phyloP scores from a whole-genome alignment of 2,113 vertebrate genomes.

The Dasyprocta punctata region DNA sequence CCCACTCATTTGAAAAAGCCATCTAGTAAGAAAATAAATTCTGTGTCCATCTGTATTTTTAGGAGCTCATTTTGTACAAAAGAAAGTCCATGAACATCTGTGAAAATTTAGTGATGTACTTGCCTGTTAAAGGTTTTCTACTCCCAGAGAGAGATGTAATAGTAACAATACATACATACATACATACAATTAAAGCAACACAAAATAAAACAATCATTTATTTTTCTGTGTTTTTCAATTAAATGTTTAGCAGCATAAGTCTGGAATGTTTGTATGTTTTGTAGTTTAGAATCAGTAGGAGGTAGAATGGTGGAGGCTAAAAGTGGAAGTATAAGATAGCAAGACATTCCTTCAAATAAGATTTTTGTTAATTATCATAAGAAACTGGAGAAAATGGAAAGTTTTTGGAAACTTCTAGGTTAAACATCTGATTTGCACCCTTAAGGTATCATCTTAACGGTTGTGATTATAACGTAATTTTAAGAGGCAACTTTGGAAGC shows the following conservation, averaged over 20 bases:
- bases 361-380: background rate
- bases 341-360: background rate
- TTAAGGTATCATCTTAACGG: background rate
- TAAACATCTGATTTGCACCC: background rate
- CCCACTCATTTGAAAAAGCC: constrained; percentile 10
- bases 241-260: background rate
- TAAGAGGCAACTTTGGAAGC: background rate
- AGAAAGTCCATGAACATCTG: background rate
- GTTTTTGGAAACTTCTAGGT: background rate
- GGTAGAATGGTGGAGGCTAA: background rate
- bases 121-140: background rate
- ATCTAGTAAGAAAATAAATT: constrained; percentile 10
- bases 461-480: background rate
- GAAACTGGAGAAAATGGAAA: background rate
- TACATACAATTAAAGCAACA: background rate
- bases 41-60: background rate
- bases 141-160: background rate
- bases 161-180: background rate
- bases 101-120: constrained; percentile 3
- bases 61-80: background rate
- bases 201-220: background rate
- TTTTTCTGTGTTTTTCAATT: background rate
- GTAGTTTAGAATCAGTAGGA: background rate
- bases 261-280: background rate
- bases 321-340: background rate